Evolutionary conservation across 2,797 vertebrate species (phyloP).

Genomic region (Poecilia wingei): DNA sequence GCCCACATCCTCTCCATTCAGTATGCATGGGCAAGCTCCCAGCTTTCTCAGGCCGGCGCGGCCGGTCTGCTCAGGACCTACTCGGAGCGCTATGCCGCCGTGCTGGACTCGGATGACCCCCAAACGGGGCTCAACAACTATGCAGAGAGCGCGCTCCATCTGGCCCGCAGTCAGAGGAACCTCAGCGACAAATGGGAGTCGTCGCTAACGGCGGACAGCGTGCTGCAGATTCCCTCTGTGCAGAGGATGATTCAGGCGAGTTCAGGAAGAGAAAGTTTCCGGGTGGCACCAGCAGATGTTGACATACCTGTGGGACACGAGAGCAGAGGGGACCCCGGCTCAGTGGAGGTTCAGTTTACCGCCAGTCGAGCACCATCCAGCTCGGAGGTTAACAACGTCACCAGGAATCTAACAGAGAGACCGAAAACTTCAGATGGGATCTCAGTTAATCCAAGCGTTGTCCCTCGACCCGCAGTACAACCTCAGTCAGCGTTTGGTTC

Average conservation of each 20-base stretch:
- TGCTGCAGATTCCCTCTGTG: slow-evolving; percentile 85
- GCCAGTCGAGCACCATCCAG: slow-evolving; percentile 38
- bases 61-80: slow-evolving; percentile 89
- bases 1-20: slow-evolving; percentile 91
- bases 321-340: slow-evolving; percentile 57
- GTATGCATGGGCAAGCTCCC: slow-evolving; percentile 91
- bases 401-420: slow-evolving; percentile 36
- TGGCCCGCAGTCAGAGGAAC: slow-evolving; percentile 89
- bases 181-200: slow-evolving; percentile 93
- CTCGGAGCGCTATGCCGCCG: slow-evolving; percentile 86
- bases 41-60: slow-evolving; percentile 88
- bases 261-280: slow-evolving; percentile 56
- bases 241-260: slow-evolving; percentile 81
- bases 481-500: slow-evolving; percentile 75
- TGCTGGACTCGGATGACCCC: slow-evolving; percentile 91
- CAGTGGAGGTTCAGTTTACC: slow-evolving; percentile 15
- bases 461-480: slow-evolving; percentile 33
- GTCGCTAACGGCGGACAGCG: slow-evolving; percentile 83
- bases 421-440: slow-evolving; percentile 38
- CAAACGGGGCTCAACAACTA: slow-evolving; percentile 93
- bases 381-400: slow-evolving; percentile 35
- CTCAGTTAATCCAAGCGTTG: slow-evolving; percentile 23
- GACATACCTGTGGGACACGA: slow-evolving; percentile 75
- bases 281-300: slow-evolving; percentile 74
- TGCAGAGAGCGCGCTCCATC: slow-evolving; percentile 86